phyloP scores from a whole-genome alignment of 1,140 invertebrate species.

The Anastrepha ludens region DNA sequence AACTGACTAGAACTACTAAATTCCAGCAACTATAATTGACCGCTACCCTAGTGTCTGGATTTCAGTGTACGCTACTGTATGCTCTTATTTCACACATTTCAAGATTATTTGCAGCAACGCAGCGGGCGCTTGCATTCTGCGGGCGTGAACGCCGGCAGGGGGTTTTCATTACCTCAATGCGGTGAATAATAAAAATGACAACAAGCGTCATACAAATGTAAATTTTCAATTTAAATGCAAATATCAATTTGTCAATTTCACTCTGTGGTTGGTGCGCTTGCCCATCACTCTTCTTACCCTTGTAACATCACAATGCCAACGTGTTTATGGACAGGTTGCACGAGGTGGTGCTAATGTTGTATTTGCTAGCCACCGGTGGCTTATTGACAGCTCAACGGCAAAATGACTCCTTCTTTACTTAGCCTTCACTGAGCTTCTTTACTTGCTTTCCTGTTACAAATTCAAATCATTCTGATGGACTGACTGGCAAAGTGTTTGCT shows the following conservation, averaged over 20 bases:
- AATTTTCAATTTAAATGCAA: conserved; percentile 75
- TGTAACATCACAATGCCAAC: too few species aligned
- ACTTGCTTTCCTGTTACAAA: background rate
- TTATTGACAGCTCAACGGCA: conserved; percentile 42
- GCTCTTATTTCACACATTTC: background rate
- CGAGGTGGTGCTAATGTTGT: background rate
- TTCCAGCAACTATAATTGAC: too few species aligned
- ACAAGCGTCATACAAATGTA: conserved; percentile 68
- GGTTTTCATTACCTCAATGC: conserved; percentile 39
- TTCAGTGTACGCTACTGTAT: too few species aligned
- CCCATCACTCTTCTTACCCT: background rate
- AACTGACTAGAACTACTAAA: too few species aligned
- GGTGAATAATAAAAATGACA: conserved; percentile 44
- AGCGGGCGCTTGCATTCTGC: background rate
- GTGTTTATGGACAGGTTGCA: background rate
- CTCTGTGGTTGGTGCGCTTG: conserved; percentile 4
- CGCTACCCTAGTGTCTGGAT: too few species aligned
- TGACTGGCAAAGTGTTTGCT: background rate
- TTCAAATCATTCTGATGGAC: background rate
- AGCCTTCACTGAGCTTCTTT: conserved; percentile 23
- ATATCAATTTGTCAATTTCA: conserved; percentile 74
- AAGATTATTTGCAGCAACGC: conserved; percentile 20
- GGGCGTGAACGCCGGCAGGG: background rate
- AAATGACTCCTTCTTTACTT: conserved; percentile 51
- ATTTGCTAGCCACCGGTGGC: conserved; percentile 40